Base-by-base conservation (phyloP, 2,888 invertebrate genomes). In the Idaea straminata region DNA sequence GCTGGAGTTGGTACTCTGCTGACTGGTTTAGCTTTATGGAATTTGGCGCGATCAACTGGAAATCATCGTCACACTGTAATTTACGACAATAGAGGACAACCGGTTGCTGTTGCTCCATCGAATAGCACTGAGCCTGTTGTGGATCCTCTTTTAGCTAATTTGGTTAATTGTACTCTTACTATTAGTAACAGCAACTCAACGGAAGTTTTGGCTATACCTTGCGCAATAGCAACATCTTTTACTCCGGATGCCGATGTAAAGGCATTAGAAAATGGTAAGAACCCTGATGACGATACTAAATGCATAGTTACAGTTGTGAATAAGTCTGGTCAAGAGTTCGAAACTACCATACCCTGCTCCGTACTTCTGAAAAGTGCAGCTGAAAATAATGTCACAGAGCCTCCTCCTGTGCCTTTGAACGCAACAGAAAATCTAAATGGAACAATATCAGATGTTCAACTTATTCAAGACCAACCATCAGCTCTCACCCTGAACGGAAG, bases 21-120 rank as follows among this genome's bases (percentile, higher is more conserved):
- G 65, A 92, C 93, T 57, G 93, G 93, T 25, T 83, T 93, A 73
- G 93, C 93, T 35, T 78, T 93, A 35, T 93, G 93, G 93, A 93
- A 93, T 80, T 80, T 93, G 69, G 93, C 92, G 15, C 83, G 93
- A 58, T 92, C 93, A 15, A 92, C 92, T 15, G 89, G 90, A 5
- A 83, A 77, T 63, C 82, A 75, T 57, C 92, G 86, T 63, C 90
- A 93, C 69, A 91, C 93, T 15, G 91, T 93, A 15, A 84, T 93
- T 66, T 92, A 93, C 68, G 92, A 93, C 70, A 90, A 93, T 63
- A 84, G 89, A 74, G 92, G 90, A 7, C 90, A 91, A 74, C 92
- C 92, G 7, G 86, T 91, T 13, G 92, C 88, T 36, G 91, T 91
- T 35, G 85, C 88, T 38, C 86, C 92, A 10, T 82, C 76, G 62